A percentile compares a stretch with the other conserved stretches of the same genome.
These are phyloP conservation scores for Nyctereutes procyonoides DNA, from an alignment of 2,113 vertebrate species.

Conservation along the genomic window DNA sequence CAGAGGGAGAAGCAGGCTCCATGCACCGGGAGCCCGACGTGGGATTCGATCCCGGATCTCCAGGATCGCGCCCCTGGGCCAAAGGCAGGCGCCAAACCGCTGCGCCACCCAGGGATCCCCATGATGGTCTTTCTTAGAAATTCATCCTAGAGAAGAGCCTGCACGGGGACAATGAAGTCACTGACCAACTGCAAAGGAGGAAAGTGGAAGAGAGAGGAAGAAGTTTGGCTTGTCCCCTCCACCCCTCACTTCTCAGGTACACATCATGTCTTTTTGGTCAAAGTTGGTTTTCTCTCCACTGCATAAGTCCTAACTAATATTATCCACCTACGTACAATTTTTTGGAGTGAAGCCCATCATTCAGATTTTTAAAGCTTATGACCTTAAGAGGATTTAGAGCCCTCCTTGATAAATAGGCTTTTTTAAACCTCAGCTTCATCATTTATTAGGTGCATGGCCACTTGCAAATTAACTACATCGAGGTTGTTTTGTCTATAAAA, in stretches of 20 bases:
- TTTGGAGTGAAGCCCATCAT: neutral
- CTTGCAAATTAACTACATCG: neutral
- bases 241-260: neutral
- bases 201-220: neutral
- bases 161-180: neutral
- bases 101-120: too few relatives aligned
- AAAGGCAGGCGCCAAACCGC: too few relatives aligned
- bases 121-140: neutral
- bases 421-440: neutral
- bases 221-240: neutral
- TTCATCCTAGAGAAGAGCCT: neutral
- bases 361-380: neutral
- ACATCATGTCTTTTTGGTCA: neutral
- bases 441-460: neutral
- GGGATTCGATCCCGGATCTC: too few relatives aligned
- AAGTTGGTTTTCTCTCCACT: neutral
- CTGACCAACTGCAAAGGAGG: neutral
- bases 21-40: too few relatives aligned
- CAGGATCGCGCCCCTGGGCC: too few relatives aligned
- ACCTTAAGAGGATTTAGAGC: neutral
- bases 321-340: neutral
- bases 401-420: neutral
- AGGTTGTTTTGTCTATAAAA: neutral
- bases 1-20: too few relatives aligned
- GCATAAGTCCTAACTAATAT: neutral